Evolutionary conservation across 2,888 invertebrate genomes (phyloP).

Genomic region (Vannuccia rotundouncinata): DNA sequence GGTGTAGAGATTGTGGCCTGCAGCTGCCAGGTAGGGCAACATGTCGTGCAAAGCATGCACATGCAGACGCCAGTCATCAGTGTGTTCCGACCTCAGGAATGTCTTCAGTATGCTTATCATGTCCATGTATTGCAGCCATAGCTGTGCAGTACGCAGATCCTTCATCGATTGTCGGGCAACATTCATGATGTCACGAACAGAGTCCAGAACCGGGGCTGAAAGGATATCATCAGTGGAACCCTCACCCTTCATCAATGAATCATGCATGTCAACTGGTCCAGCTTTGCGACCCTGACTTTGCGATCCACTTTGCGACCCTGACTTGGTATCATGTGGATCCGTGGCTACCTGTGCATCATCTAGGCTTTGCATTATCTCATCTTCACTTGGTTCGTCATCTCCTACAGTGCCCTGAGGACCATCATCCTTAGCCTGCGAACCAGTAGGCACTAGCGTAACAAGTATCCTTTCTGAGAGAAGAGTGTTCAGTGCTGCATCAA

Average conservation of each 20-base stretch:
- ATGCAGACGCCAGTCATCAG: constrained; percentile 37
- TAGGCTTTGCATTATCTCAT: neutral
- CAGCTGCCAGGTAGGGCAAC: constrained; percentile 42
- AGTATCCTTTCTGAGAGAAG: neutral
- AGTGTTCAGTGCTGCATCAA: neutral
- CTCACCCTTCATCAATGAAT: neutral
- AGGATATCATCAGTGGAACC: neutral
- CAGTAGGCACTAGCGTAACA: neutral
- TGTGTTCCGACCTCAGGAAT: constrained; percentile 25
- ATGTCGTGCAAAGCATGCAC: constrained; percentile 39
- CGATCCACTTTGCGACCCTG: neutral
- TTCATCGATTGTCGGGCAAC: neutral
- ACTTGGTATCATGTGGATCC: neutral
- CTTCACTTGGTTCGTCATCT: neutral
- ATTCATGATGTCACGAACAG: neutral
- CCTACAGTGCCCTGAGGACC: neutral
- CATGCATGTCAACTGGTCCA: neutral
- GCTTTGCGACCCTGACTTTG: neutral
- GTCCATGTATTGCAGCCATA: constrained; percentile 27
- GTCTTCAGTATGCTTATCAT: constrained; percentile 22
- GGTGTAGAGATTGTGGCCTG: constrained; percentile 43
- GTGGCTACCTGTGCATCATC: neutral
- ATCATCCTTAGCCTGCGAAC: neutral
- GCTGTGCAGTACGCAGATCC: neutral
- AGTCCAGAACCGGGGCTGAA: neutral